Base-by-base conservation (phyloP, 2,113 vertebrate species). In the Rhombomys opimus region DNA sequence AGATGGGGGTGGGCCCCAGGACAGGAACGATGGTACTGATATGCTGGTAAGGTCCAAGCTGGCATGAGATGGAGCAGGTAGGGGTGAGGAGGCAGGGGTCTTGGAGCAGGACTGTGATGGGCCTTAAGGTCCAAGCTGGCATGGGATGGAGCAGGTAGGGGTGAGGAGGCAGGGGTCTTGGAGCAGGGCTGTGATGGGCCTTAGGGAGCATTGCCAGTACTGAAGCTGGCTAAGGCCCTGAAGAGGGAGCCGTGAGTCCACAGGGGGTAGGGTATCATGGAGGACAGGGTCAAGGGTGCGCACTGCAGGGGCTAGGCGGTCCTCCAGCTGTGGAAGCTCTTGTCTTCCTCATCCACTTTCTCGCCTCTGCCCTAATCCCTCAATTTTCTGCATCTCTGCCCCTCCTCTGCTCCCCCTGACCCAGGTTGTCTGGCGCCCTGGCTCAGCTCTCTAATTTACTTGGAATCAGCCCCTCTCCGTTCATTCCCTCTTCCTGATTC, bases 321-420 rank as follows among this genome's bases (percentile, higher is more conserved):
- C 30, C 61, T 17, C 52, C 63, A 46, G 38, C 73, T 1, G 0
- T 84, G 65, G n/a, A 2, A 1, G 5, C 76, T 54, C 85, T 23
- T 14, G 50, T 68, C 85, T 30, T 30, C 75, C 18, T 41, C 70
- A 46, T 15, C 89, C 46, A 17, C 38, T 68, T 65, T 86, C 65
- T 22, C 9, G 82, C 90, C 41, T 94, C 38, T 25, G 75, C 88
- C 91, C 87, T 97, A 97, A 97, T 98, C 97, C 98, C 76, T 97
- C 95, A 97, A 97, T 97, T 97, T 97, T 97, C 96, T 80, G 89
- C 98, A 57, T 97, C 95, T 97, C 96, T 97, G 96, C 96, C 95
- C 95, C 46, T 46, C 46, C 46, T 46, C 46, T 95, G 95, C 91
- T 91, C 98, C 97, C 97, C 95, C 89, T 95, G 75, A 81, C 93